Percentiles rank a stretch among this genome's conserved stretches.
Evolutionary conservation across 2,797 vertebrate genomes (phyloP).

Genomic region (Anas flavirostris): DNA sequence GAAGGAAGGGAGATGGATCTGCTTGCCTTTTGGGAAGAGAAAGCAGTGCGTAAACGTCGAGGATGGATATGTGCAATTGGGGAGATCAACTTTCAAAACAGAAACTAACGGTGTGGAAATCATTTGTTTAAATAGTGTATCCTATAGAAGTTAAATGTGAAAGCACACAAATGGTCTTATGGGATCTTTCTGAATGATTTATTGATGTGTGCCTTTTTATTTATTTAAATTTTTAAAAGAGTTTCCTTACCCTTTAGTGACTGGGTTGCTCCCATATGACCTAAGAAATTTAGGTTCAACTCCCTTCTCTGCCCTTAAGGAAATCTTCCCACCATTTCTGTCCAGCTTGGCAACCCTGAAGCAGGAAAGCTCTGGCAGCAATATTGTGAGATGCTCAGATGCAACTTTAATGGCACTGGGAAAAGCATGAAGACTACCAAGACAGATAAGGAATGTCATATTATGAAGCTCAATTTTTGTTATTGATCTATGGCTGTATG

Average conservation of each 20-base stretch:
- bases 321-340: background rate
- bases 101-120: background rate
- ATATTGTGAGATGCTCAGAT: background rate
- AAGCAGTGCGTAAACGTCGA: fast-evolving
- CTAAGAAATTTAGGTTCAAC: background rate
- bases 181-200: background rate
- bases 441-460: background rate
- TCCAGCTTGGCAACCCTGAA: background rate
- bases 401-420: background rate
- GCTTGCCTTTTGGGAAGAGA: background rate
- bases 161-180: background rate
- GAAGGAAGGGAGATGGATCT: background rate
- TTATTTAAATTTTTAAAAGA: background rate
- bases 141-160: background rate
- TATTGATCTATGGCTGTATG: background rate
- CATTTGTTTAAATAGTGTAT: background rate
- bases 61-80: background rate
- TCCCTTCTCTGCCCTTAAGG: background rate
- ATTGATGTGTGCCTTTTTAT: background rate
- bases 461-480: background rate
- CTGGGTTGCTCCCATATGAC: background rate
- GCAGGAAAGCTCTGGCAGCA: background rate
- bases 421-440: background rate
- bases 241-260: background rate
- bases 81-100: background rate